Base-by-base conservation (phyloP, 2,888 invertebrate genomes). In the Hemicrepidius hirtus region DNA sequence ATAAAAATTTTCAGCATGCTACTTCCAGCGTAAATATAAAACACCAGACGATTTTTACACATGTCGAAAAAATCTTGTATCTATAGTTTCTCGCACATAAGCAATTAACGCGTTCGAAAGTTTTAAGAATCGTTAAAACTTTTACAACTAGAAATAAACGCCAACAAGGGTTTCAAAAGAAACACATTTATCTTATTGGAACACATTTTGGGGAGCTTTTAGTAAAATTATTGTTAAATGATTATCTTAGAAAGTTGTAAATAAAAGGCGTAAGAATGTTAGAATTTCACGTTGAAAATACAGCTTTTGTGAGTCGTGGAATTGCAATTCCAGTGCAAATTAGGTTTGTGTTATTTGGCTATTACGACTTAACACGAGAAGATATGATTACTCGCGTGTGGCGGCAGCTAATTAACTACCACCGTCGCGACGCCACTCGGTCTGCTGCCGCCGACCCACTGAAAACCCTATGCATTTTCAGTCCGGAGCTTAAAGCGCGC, bases 401-500 rank as follows among this genome's bases (percentile, higher is more conserved):
- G 80, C 80, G 80, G 81, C 79, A 79, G 81, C 79, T 76, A 74
- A 63, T 67, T 73, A 76, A 41, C 35, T 16, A 64, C 28, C 35
- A 64, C 37, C 64, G 57, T 68, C 68, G 64, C 76, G 73, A 80
- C 82, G 82, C 80, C 82, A 80, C 80, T 77, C 79, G 68, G 83
- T 83, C 83, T 83, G 81, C 81, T 80, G 82, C 82, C 81, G 81
- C 81, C 81, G 80, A 79, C 75, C 79, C 78, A 81, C 80, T 80
- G 78, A 80, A 77, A 77, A 80, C 79, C 78, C 75, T 74, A 76
- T 69, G 68, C 74, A 71, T 75, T 71, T 72, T 74, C 66, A 46
- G 69, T 73, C 46, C 70, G 57, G 60, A 70, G 68, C 60, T 24
- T 32, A 74, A 65, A 69, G 76, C 74, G 77, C 77, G 75, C 71